phyloP scores from a whole-genome alignment of 35 echinoderm and acorn worm genomes.

The Amphiura filiformis region DNA sequence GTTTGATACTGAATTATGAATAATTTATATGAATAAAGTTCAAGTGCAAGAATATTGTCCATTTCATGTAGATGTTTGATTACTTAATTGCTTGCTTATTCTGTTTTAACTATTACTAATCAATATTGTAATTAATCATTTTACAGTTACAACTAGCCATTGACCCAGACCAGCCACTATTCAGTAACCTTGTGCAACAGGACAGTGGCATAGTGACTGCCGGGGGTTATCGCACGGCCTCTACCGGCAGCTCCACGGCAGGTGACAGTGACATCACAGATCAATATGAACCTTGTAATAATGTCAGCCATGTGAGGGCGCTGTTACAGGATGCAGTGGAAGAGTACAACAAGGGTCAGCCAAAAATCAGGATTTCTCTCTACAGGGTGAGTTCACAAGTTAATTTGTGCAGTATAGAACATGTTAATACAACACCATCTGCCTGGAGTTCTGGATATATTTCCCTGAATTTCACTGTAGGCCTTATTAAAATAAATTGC shows the following conservation, averaged over 20 bases:
- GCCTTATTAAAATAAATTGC: no score
- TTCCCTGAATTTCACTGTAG: no score
- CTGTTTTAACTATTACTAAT: no score
- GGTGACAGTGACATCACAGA: conserved; percentile 69
- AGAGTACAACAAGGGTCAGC: conserved; percentile 95
- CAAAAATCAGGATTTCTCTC: conserved; percentile 85
- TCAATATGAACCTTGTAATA: conserved; percentile 85
- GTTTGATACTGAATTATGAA: neutral
- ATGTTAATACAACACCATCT: neutral
- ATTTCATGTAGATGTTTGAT: no score
- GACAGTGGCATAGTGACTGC: conserved; percentile 93
- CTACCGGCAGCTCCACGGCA: conserved; percentile 30
- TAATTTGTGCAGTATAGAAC: neutral
- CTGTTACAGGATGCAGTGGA: conserved; percentile 89
- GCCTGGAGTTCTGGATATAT: no score
- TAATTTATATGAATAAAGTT: no score
- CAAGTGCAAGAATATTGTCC: no score
- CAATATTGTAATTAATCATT: neutral
- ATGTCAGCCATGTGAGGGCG: conserved; percentile 45
- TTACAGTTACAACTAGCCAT: conserved; percentile 85
- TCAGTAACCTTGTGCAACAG: conserved; percentile 96
- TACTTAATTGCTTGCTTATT: no score
- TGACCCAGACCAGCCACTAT: conserved; percentile 77
- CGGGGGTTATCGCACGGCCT: conserved; percentile 70
- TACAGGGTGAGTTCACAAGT: conserved; percentile 66